phyloP scores from a whole-genome alignment of 2,113 vertebrate genomes.

The Trogon melanurus region DNA sequence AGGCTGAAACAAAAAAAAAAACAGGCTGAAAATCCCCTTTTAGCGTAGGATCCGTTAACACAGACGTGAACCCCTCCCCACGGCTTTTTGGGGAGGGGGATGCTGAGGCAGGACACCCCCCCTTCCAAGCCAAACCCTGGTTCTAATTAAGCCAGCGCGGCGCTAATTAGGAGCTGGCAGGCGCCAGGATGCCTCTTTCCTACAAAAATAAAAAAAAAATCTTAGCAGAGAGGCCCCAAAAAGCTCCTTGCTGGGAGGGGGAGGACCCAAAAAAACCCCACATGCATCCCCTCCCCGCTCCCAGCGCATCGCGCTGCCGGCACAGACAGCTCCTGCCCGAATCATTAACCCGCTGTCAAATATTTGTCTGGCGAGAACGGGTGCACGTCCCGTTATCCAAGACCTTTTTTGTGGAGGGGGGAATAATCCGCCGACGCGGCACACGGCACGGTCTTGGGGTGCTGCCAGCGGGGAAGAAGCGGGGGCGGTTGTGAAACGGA shows the following conservation, averaged over 20 bases:
- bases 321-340: not conserved
- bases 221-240: not conserved
- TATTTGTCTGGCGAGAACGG: accelerated
- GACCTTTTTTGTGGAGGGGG: not conserved
- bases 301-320: too few relatives aligned
- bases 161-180: not conserved
- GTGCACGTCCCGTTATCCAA: not conserved
- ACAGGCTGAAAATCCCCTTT: not conserved
- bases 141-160: not conserved
- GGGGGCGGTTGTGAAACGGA: not conserved
- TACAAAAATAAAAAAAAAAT: not conserved
- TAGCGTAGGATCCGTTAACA: not conserved
- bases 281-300: accelerated
- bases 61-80: too few relatives aligned
- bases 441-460: not conserved
- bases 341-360: not conserved
- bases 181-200: not conserved
- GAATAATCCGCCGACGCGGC: not conserved
- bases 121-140: not conserved
- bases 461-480: not conserved
- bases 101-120: not conserved
- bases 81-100: not conserved
- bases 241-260: not conserved
- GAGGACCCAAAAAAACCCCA: not conserved
- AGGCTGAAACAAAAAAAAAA: not conserved